Evolutionary conservation across 2,113 vertebrate species (phyloP), one percentile per base, ranked within the genome.

Genomic region (Plectropomus leopardus): DNA sequence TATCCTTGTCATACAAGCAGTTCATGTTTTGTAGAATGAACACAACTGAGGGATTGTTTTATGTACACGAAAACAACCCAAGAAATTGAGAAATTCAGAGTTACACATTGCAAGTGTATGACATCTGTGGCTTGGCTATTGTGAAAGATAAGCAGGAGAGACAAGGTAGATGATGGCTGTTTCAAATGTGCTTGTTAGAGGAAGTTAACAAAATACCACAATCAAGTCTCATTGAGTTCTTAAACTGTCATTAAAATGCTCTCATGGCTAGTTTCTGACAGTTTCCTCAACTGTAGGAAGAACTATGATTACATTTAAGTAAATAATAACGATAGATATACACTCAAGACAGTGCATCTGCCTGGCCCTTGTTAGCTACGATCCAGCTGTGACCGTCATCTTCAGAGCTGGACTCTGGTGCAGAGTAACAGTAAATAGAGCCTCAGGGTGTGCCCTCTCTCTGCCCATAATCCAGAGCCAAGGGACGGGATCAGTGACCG

Each of bases 401-500:
- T 3, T 54, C 30, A 59, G 13, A 58, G 53, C 16, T 63, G 47
- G 44, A 34, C 47, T 45, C 51, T 15, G 23, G 28, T 67, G 65
- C 71, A 78, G 59, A 45, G 36, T 13, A 82, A 81, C 48, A 89
- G 70, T 69, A 87, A 82, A 80, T 10, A 79, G 63, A 85, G 84
- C 82, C 76, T 76, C 71, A 81, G 90, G 89, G 85, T 48, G 89
- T 87, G 89, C 30, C 80, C 63, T 76, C 51, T 68, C 82, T 65
- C 74, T 80, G 55, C 72, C 83, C 80, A 78, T 86, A 84, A 90
- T 87, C 89, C 84, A 71, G 84, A 85, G 86, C 84, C 85, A 66
- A 81, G 86, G 83, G 87, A 88, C 66, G 65, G 84, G 84, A 89
- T 91, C 87, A 84, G 69, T 82, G 72, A 86, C 87, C 70, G 30